These are phyloP conservation scores for Lycaon pictus DNA, from an alignment of 2,113 vertebrate species.

Conservation along the genomic window DNA sequence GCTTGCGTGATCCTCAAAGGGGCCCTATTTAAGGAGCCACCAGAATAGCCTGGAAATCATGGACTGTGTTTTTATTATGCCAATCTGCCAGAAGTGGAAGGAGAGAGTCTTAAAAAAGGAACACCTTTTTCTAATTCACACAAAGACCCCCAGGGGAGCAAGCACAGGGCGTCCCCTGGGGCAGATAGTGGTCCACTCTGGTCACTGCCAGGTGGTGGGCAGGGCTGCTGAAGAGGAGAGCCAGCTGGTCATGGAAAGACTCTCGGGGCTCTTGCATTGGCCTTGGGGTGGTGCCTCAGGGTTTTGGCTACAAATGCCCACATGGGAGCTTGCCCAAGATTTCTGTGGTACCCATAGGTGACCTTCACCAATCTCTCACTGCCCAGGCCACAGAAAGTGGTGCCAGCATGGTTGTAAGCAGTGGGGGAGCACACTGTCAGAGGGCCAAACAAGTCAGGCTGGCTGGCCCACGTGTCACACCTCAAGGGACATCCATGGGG, in stretches of 20 bases:
- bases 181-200: background rate
- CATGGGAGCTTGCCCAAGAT: background rate
- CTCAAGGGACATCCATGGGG: background rate
- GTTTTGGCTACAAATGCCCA: background rate
- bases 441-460: background rate
- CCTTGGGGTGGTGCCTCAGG: background rate
- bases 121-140: background rate
- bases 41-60: fast-evolving
- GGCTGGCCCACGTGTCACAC: background rate
- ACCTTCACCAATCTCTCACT: background rate
- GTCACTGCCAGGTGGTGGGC: fast-evolving
- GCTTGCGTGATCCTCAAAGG: background rate
- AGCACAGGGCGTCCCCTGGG: background rate
- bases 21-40: background rate
- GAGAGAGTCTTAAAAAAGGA: background rate
- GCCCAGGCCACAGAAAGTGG: background rate
- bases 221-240: background rate
- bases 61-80: background rate
- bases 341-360: background rate
- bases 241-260: background rate
- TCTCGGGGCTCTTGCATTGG: background rate
- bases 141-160: background rate
- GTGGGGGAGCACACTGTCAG: fast-evolving
- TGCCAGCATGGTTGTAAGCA: background rate
- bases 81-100: background rate